Percentiles rank a stretch among this genome's conserved stretches.
These are phyloP conservation scores for Pomacea canaliculata DNA, from an alignment of 2,888 invertebrate species.

Conservation along the genomic window DNA sequence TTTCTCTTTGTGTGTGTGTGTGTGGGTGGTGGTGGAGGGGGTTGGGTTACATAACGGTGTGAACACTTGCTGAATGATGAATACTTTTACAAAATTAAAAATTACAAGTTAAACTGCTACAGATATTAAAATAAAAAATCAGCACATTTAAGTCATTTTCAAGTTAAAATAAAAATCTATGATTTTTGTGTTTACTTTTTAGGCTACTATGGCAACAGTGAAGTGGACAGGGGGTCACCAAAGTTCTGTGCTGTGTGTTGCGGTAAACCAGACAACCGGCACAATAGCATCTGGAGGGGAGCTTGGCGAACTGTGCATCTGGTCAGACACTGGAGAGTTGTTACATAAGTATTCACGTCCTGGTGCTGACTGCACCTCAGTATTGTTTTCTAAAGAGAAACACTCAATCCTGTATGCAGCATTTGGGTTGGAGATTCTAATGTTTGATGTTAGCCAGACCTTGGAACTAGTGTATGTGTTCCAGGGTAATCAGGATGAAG, in stretches of 20 bases:
- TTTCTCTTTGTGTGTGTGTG: too few species aligned
- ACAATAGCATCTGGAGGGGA: slow-evolving; percentile 56
- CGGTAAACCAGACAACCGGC: slow-evolving; percentile 41
- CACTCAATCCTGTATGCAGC: slow-evolving; percentile 58
- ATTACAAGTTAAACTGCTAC: too few species aligned
- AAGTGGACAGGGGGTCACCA: slow-evolving; percentile 50
- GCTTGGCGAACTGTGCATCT: slow-evolving; percentile 55
- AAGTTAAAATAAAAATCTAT: background rate
- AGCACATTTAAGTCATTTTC: too few species aligned
- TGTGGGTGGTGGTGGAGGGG: too few species aligned
- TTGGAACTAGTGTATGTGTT: slow-evolving; percentile 45
- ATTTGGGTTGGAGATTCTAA: slow-evolving; percentile 49
- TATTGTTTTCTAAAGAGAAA: slow-evolving; percentile 51
- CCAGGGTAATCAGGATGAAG: slow-evolving; percentile 61
- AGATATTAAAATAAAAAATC: too few species aligned
- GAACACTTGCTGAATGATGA: too few species aligned
- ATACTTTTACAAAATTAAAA: too few species aligned
- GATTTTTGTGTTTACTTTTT: background rate
- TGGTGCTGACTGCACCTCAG: slow-evolving; percentile 58
- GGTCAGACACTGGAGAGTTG: slow-evolving; percentile 47
- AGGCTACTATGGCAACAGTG: slow-evolving; percentile 14
- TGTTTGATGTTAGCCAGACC: slow-evolving; percentile 44
- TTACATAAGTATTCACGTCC: slow-evolving; percentile 40
- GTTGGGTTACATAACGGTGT: too few species aligned
- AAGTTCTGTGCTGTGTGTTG: slow-evolving; percentile 55